Evolutionary conservation across 1,140 invertebrate genomes (phyloP).

Genomic region (Dendroctonus ponderosae): DNA sequence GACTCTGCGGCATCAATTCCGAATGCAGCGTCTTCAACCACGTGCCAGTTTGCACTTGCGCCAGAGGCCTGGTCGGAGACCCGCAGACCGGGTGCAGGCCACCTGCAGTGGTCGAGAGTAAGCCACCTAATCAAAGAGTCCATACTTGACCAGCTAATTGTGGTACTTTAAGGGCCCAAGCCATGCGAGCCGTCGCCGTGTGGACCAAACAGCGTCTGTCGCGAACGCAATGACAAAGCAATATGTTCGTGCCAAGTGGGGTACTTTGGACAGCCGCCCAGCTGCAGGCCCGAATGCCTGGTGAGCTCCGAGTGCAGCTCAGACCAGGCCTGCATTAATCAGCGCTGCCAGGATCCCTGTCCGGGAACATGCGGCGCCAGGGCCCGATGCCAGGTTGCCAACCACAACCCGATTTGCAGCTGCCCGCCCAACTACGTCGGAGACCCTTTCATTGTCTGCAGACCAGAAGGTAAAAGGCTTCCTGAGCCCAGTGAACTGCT

Average conservation of each 20-base stretch:
- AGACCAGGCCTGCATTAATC: constrained; percentile 72
- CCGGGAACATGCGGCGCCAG: constrained; percentile 74
- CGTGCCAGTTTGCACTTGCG: constrained; percentile 75
- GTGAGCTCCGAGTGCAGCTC: constrained; percentile 74
- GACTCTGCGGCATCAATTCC: constrained; percentile 77
- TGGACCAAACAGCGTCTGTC: constrained; percentile 77
- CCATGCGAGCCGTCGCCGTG: constrained; percentile 79
- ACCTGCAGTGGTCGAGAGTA: constrained; percentile 55
- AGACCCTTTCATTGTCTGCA: constrained; percentile 81
- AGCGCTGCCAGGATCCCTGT: constrained; percentile 81
- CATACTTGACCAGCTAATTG: not conserved
- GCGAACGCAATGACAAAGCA: constrained; percentile 65
- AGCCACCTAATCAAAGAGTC: constrained; percentile 15
- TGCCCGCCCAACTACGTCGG: constrained; percentile 72
- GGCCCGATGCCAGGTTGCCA: constrained; percentile 74
- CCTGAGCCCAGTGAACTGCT: not conserved
- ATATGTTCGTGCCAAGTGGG: constrained; percentile 76
- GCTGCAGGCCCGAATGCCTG: constrained; percentile 76
- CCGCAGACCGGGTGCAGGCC: constrained; percentile 75
- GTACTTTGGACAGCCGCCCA: constrained; percentile 73
- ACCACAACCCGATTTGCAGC: constrained; percentile 83
- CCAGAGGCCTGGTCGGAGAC: constrained; percentile 74
- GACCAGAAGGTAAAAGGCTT: constrained; percentile 54
- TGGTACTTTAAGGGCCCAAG: constrained; percentile 53
- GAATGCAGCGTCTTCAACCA: constrained; percentile 79